Evolutionary conservation across 1,140 invertebrate species (phyloP).

Genomic region (Branchinecta lynchi): DNA sequence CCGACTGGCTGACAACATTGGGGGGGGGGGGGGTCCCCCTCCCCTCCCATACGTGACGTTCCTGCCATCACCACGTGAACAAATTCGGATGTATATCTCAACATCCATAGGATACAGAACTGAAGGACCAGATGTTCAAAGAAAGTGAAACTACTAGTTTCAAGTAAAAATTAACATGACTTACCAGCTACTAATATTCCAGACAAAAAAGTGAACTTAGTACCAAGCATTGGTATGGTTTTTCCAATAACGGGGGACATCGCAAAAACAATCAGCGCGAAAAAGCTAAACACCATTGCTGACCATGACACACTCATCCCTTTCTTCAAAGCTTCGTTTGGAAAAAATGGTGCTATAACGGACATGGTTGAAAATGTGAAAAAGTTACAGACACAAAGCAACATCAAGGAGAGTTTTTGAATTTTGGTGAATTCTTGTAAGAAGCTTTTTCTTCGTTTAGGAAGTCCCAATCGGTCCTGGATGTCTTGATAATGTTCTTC

Average conservation of each 20-base stretch:
- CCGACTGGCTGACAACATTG: too few species aligned
- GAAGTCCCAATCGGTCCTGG: background rate
- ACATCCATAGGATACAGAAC: too few species aligned
- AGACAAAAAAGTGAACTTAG: background rate
- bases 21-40: too few species aligned
- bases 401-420: background rate
- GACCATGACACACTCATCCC: background rate
- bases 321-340: background rate
- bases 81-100: too few species aligned
- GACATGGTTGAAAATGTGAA: slow-evolving; percentile 4
- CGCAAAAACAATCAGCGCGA: background rate
- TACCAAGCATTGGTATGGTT: background rate
- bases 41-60: too few species aligned
- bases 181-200: background rate
- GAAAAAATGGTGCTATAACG: slow-evolving; percentile 2
- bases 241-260: background rate
- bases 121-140: too few species aligned
- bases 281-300: background rate
- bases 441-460: background rate
- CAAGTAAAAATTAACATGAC: background rate
- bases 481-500: background rate
- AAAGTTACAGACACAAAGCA: background rate
- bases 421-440: background rate
- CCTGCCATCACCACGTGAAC: too few species aligned
- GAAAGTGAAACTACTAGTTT: background rate